Conservation (phyloP, 2,888 invertebrate genomes). For the Lottia scabra region DNA sequence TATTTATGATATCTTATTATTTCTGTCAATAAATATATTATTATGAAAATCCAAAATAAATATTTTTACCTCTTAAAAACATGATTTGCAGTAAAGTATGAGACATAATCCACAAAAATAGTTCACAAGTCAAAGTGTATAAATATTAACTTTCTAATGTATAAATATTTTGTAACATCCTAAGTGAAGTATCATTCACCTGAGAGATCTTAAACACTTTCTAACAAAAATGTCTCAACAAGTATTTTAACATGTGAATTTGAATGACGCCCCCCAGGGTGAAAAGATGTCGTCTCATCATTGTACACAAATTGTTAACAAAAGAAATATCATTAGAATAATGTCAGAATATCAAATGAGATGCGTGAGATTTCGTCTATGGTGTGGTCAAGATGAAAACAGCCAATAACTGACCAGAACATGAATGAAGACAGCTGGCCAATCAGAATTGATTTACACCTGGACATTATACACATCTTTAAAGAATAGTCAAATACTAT, state of each 20-base stretch:
- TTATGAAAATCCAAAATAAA: too few relatives aligned
- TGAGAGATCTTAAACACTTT: too few relatives aligned
- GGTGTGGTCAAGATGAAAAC: not conserved
- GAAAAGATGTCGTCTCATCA: not conserved
- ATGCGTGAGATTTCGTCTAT: not conserved
- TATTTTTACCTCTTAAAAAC: too few relatives aligned
- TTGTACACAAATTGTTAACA: not conserved
- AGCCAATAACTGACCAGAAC: conserved; percentile 3
- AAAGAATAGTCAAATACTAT: conserved; percentile 3
- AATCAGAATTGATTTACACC: conserved; percentile 1
- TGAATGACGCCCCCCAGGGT: not conserved
- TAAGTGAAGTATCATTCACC: too few relatives aligned
- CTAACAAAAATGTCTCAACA: too few relatives aligned
- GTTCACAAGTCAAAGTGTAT: too few relatives aligned
- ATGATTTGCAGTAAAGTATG: too few relatives aligned
- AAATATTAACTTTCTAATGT: too few relatives aligned
- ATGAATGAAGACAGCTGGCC: not conserved
- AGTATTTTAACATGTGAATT: not conserved
- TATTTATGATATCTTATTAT: too few relatives aligned
- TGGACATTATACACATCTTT: not conserved
- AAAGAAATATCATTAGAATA: not conserved
- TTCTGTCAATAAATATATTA: too few relatives aligned
- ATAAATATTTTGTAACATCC: too few relatives aligned
- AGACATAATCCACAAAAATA: too few relatives aligned
- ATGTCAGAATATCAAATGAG: conserved; percentile 1